phyloP scores from a whole-genome alignment of 2,888 invertebrate genomes.

The Tuta absoluta region DNA sequence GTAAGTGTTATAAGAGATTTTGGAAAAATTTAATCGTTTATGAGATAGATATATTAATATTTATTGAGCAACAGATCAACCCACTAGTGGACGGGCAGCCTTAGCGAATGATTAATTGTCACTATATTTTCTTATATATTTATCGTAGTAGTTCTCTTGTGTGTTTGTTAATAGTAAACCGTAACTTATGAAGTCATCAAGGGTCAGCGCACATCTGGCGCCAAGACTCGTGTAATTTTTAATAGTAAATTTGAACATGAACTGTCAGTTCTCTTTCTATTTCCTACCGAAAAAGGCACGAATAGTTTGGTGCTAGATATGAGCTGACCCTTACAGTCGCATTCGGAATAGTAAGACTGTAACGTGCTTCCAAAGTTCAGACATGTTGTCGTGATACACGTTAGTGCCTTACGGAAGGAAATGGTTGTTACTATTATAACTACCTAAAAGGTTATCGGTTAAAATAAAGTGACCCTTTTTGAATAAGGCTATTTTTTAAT shows the following conservation, averaged over 20 bases:
- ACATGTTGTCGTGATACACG: constrained; percentile 16
- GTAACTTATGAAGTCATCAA: constrained; percentile 52
- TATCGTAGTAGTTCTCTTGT: constrained; percentile 76
- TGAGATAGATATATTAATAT: neutral
- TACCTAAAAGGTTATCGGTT: neutral
- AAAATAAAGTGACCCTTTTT: neutral
- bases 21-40: no score
- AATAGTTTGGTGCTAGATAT: no score
- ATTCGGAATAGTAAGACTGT: constrained; percentile 21
- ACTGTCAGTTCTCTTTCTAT: no score
- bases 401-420: constrained; percentile 26
- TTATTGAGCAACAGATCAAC: neutral
- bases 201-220: no score
- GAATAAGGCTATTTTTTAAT: no score
- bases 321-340: constrained; percentile 49
- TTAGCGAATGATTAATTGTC: constrained; percentile 68
- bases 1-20: no score
- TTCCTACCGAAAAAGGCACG: no score
- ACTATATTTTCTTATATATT: constrained; percentile 80
- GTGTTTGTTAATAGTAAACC: constrained; percentile 73
- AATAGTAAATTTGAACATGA: no score
- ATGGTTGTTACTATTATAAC: neutral
- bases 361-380: constrained; percentile 29
- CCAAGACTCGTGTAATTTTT: no score
- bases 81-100: constrained; percentile 9